Evolutionary conservation across 1,140 invertebrate genomes (phyloP), one percentile per base, ranked within the genome.

Genomic region (Drosophila paulistorum): DNA sequence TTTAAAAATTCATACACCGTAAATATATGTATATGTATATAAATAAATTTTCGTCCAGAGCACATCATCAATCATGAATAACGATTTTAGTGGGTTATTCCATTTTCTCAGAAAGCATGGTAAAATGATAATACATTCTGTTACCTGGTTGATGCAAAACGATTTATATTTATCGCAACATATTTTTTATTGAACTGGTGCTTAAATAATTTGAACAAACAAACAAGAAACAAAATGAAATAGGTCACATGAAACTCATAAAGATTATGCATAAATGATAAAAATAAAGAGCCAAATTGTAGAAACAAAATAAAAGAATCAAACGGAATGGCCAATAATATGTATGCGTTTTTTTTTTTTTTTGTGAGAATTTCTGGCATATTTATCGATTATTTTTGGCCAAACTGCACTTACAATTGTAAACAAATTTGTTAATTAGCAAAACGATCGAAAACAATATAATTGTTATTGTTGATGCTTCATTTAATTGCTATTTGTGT

Each of bases 11-110:
- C 35, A 37, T 61, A 35, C 1, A 39, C 23, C 17, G 60, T 62
- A 23, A 23, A 33, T 7, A 66, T 48, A 48, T 48, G 1, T 5
- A 42, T n/a, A 30, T 10, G 2, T 26, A 26, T 26, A 30, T 30
- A 30, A 6, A 30, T 30, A 6, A 6, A 3, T 30, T 30, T 30
- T 62, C 33, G 64, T 62, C 14, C 41, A 33, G n/a, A 64, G 59
- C 20, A 51, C 45, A 51, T 39, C 71, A 87, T 86, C 76, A 79
- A 79, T 87, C 72, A 83, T 87, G 76, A 62, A 87, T 60, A 67
- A 69, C 39, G 37, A 57, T 65, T 68, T 55, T 39, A 55, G 39
- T 59, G 7, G 45, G 45, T 45, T 45, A 78, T 65, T 68, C 79
- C 60, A 68, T 69, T 82, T 87, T 58, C 72, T 74, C 61, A 30